Percentiles rank a stretch among this genome's conserved stretches.
These are phyloP conservation scores for Hipposideros larvatus DNA, from an alignment of 2,797 vertebrate species.

Conservation along the genomic window DNA sequence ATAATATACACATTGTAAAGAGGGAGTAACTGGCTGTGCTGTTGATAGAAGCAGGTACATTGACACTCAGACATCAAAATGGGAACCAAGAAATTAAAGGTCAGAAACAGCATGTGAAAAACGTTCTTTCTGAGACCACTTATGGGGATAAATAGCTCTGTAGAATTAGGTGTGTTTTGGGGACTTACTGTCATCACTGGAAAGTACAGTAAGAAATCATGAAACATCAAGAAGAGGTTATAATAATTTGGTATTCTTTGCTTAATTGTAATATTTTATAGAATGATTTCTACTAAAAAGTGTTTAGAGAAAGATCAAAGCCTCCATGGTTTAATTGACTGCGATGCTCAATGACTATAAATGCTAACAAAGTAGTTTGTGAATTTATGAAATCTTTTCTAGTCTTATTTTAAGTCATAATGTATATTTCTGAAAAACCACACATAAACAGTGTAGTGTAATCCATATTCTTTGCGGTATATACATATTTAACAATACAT, in stretches of 20 bases:
- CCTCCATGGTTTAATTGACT: neutral
- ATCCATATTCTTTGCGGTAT: neutral
- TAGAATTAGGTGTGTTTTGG: neutral
- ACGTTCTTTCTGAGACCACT: neutral
- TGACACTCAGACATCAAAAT: neutral
- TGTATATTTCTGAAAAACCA: neutral
- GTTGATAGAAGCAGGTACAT: neutral
- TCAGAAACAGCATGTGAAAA: neutral
- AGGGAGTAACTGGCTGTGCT: neutral
- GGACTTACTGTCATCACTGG: neutral
- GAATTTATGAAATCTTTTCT: conserved; percentile 17
- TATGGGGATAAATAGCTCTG: neutral
- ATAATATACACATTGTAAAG: neutral
- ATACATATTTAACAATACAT: neutral
- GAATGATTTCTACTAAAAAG: neutral
- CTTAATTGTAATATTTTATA: conserved; percentile 27
- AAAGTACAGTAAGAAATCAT: neutral
- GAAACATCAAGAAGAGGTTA: neutral
- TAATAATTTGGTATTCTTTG: neutral
- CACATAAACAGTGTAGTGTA: neutral
- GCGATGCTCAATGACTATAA: neutral
- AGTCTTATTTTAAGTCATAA: neutral
- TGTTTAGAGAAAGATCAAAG: neutral
- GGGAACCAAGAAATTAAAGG: neutral
- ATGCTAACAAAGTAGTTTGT: neutral